Percentiles rank a stretch among this genome's conserved stretches.
These are phyloP conservation scores for Sebastes oblongus DNA, from an alignment of 2,797 vertebrate species.

Conservation along the genomic window DNA sequence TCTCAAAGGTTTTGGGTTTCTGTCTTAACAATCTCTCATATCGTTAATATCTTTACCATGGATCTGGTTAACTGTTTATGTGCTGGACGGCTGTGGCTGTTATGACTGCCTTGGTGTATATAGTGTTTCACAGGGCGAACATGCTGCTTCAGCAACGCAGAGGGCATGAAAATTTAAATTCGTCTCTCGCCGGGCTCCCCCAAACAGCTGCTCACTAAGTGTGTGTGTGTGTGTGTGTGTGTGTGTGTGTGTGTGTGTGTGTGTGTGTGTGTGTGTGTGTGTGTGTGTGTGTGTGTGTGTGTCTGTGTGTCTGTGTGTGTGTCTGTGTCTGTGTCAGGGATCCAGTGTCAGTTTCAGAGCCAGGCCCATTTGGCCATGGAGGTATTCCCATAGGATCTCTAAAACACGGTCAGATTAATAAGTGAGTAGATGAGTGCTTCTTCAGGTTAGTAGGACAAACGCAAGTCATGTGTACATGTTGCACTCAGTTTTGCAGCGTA, in stretches of 20 bases:
- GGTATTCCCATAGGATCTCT: constrained; percentile 65
- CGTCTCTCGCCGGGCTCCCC: constrained; percentile 43
- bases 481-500: neutral
- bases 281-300: constrained; percentile 4
- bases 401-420: constrained; percentile 70
- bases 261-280: constrained; percentile 9
- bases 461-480: constrained; percentile 1
- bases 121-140: constrained; percentile 38
- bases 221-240: constrained; percentile 10
- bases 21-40: neutral
- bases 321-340: constrained; percentile 25
- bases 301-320: constrained; percentile 24
- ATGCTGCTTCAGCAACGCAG: constrained; percentile 43
- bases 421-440: constrained; percentile 60
- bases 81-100: constrained; percentile 2
- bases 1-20: neutral
- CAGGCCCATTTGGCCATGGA: constrained; percentile 46
- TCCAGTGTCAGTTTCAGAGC: constrained; percentile 68
- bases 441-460: constrained; percentile 68
- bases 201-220: constrained; percentile 70
- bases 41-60: neutral
- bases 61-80: neutral
- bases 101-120: constrained; percentile 11
- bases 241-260: constrained; percentile 12
- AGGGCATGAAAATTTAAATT: constrained; percentile 69